These are phyloP conservation scores for Mastomys coucha DNA, from an alignment of 2,113 vertebrate species.

Conservation along the genomic window DNA sequence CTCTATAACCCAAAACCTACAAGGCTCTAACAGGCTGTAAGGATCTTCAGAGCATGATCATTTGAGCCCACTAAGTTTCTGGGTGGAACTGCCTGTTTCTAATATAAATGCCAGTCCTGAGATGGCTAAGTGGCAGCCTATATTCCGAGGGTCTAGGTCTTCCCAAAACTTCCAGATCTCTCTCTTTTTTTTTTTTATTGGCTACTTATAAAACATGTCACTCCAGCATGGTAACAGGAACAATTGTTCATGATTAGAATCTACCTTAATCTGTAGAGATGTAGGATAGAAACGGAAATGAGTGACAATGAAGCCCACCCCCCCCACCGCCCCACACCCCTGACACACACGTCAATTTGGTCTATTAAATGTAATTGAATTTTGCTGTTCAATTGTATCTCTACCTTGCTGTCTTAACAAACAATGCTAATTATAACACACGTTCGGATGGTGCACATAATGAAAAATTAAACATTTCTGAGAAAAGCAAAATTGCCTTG, in stretches of 20 bases:
- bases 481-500: constrained; percentile 83
- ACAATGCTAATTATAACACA: constrained; percentile 82
- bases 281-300: not conserved
- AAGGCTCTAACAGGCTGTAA: not conserved
- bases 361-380: constrained; percentile 71
- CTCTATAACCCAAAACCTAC: not conserved
- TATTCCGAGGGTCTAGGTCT: not conserved
- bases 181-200: constrained; percentile 56
- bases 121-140: not conserved
- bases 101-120: not conserved
- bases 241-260: constrained; percentile 47
- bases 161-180: not conserved
- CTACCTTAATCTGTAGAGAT: constrained; percentile 18
- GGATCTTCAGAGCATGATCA: not conserved
- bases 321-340: not conserved
- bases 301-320: not conserved
- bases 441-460: constrained; percentile 63
- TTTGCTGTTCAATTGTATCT: constrained; percentile 55
- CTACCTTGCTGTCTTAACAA: constrained; percentile 67
- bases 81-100: constrained; percentile 22
- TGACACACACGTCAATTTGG: constrained; percentile 22
- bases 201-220: not conserved
- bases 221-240: not conserved
- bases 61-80: constrained; percentile 44
- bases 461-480: constrained; percentile 83